These are phyloP conservation scores for Bos taurus DNA, from an alignment of 2,113 vertebrate species.

Conservation along the genomic window ARS-UCD2.0 NC_037333.1:88324001-88324500, in stretches of 20 bases:
- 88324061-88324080: constrained; percentile 72
- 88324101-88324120: constrained; percentile 62
- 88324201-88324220: constrained; percentile 51
- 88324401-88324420: constrained; percentile 67
- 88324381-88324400: constrained; percentile 41
- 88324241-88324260: constrained; percentile 45
- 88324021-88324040: constrained; percentile 59
- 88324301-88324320: constrained; percentile 1
- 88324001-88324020: constrained; percentile 75
- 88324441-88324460: constrained; percentile 75
- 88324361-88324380: constrained; percentile 63
- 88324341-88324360: constrained; percentile 53
- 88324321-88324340: constrained; percentile 35
- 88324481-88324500: not conserved
- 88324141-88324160: constrained; percentile 71
- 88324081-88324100: constrained; percentile 65
- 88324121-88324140: constrained; percentile 60
- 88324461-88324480: constrained; percentile 46
- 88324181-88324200: constrained; percentile 62
- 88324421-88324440: constrained; percentile 71
- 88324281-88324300: constrained; percentile 5
- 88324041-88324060: constrained; percentile 58
- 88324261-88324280: constrained; percentile 22
- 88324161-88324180: constrained; percentile 59
- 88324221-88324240: constrained; percentile 19